These are phyloP conservation scores for Pangasianodon gigas DNA, from an alignment of 2,113 vertebrate genomes.

Conservation along the genomic window DNA sequence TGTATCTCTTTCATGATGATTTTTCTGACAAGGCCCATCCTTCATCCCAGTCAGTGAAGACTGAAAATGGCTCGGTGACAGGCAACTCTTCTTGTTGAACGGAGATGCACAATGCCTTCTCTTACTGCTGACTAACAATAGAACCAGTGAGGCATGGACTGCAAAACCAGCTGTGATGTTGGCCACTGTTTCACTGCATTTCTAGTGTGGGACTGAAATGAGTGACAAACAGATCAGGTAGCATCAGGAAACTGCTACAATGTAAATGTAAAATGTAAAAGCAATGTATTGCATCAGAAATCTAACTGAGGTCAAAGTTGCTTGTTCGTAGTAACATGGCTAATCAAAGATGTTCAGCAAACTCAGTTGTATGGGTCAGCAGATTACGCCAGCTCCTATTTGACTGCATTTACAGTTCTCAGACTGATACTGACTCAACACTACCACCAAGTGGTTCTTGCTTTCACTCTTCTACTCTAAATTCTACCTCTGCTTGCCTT, in stretches of 20 bases:
- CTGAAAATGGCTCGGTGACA: constrained; percentile 61
- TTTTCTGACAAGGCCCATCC: constrained; percentile 36
- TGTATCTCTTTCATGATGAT: constrained; percentile 30
- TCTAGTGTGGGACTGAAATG: background rate
- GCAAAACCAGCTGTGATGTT: constrained; percentile 22
- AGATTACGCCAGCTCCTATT: background rate
- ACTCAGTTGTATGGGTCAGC: constrained; percentile 10
- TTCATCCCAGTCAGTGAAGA: constrained; percentile 35
- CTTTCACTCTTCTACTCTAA: background rate
- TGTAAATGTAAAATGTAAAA: too few relatives aligned
- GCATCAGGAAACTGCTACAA: background rate
- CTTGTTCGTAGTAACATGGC: background rate
- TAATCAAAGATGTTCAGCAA: background rate
- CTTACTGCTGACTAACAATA: constrained; percentile 55
- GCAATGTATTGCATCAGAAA: background rate
- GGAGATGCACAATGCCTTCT: constrained; percentile 64
- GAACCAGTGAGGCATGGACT: constrained; percentile 57
- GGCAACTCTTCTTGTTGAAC: constrained; percentile 57
- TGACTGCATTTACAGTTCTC: background rate
- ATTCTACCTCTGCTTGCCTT: background rate
- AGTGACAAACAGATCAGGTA: constrained; percentile 5
- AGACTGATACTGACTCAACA: constrained; percentile 68
- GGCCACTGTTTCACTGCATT: background rate
- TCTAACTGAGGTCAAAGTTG: background rate
- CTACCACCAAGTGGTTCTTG: constrained; percentile 70